Base-by-base conservation (phyloP, 1,140 invertebrate genomes). In the Camponotus vicinus region DNA sequence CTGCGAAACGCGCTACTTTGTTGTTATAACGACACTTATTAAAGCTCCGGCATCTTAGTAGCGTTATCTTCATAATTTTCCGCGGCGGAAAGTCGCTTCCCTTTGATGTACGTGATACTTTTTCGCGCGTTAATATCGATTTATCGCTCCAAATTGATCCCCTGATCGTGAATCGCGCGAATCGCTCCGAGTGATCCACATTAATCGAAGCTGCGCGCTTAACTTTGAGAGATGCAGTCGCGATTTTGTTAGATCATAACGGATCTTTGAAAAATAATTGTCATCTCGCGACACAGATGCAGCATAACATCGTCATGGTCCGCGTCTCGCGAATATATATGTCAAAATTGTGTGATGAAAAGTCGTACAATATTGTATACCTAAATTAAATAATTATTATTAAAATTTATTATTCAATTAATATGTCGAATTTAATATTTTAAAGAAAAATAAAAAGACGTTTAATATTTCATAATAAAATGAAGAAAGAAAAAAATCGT, bases 241-340 rank as follows among this genome's bases (percentile, higher is more conserved):
- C 27, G 70, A 49, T n/a, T 75, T 73, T 9, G 76, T 70, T 27
- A 73, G 55, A 75, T 83, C 61, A 75, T 49, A 75, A 83, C 79
- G 79, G 79, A 75, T 75, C 79, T 82, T 49, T 34, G 69, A 83
- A 75, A 75, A 83, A 49, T 83, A 61, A 75, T 61, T 27, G 79
- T 83, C 69, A 49, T 75, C 57, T 57, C 34, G 34, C 32, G 11
- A 55, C 55, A 13, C 69, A 73, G 55, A 40, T 83, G 79, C 55
- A 3, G 9, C 7, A 0, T 57, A 49, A 82, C 52, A 73, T 18
- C 40, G 55, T 83, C 69, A 83, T 52, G 67, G 18, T 73, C 67
- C 9, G 6, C 9, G 40, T 40, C 34, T 37, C 40, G 55, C 69
- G 42, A 55, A 49, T 63, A 18, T 63, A 18, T 4, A 63, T 18